Evolutionary conservation across 2,888 invertebrate species (phyloP), one percentile per base, ranked within the genome.

Genomic region (Idaea biselata): DNA sequence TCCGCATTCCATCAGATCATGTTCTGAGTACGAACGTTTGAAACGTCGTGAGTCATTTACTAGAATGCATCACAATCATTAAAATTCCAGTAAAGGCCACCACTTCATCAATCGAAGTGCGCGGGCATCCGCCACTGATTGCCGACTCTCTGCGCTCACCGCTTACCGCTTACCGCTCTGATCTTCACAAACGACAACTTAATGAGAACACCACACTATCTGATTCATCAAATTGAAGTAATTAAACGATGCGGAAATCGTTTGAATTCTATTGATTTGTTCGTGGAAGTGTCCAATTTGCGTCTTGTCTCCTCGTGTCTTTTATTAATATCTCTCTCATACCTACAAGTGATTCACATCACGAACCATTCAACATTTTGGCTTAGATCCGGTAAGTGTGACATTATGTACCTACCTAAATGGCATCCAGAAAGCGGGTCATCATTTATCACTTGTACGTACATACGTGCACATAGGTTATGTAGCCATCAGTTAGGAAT

Each of bases 1-100:
- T 89, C 89, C 89, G 87, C 90, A 91, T 91, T 90, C 91, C 87
- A 76, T 73, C 67, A 78, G 80, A 87, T 86, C 88, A 84, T 85
- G 87, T 87, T 89, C 86, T 83, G 81, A 83, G 83, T 85, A 80
- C 81, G 80, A 79, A 77, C 75, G 77, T 64, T 77, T 69, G 70
- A 73, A 57, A 60, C 31, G 58, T 64, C 67, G 76, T 88, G 87
- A 88, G 78, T 88, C 87, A 89, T 82, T 84, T 82, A 86, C 82
- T 84, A 85, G 84, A 87, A 75, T 89, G 88, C 88, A 89, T 80
- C 77, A 80, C 77, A 80, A 78, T 82, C 82, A 84, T 89, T 84
- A 86, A 85, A 82, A 88, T 89, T 89, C 89, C 84, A 83, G 79
- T 79, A 82, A 84, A 79, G 78, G 78, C 75, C 74, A 78, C 74